A percentile compares a stretch with the other conserved stretches of the same genome.
Evolutionary conservation across 2,888 invertebrate species (phyloP).

Genomic region (Xylophagus ater): DNA sequence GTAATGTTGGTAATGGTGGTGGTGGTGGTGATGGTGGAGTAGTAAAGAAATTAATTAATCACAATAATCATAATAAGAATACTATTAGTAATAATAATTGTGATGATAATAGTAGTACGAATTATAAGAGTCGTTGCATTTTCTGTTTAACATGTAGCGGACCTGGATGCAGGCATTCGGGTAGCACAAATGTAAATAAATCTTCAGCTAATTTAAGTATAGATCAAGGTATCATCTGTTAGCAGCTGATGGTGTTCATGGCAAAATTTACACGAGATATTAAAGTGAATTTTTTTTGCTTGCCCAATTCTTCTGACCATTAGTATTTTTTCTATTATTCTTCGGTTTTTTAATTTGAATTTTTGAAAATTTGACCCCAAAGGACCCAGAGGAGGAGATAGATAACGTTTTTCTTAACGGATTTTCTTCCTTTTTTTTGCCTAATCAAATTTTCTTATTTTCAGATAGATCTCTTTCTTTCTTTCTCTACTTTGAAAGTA

Average conservation of each 20-base stretch:
- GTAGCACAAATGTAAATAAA: conserved; percentile 23
- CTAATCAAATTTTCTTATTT: too few species aligned
- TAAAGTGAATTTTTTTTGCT: conserved; percentile 8
- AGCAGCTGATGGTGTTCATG: conserved; percentile 11
- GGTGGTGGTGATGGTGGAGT: conserved; percentile 3
- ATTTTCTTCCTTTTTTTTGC: too few species aligned
- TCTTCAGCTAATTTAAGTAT: conserved; percentile 34
- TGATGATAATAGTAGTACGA: conserved; percentile 7
- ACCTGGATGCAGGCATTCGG: conserved; percentile 26
- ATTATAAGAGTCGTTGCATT: conserved; percentile 23
- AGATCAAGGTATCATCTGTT: conserved; percentile 32
- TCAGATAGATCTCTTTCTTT: too few species aligned
- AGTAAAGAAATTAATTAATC: conserved; percentile 18
- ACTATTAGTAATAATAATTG: conserved; percentile 18
- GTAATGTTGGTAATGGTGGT: neutral
- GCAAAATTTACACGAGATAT: conserved; percentile 8
- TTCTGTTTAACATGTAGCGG: conserved; percentile 26
- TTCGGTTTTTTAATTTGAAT: too few species aligned
- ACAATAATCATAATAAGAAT: conserved; percentile 16
- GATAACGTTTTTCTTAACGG: too few species aligned
- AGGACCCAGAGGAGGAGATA: too few species aligned
- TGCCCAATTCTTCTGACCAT: conserved; percentile 7
- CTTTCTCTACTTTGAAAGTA: too few species aligned
- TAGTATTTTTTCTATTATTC: too few species aligned
- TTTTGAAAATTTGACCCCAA: too few species aligned